These are phyloP conservation scores for Buceros bicornis DNA, from an alignment of 2,797 vertebrate species.

Conservation along the genomic window DNA sequence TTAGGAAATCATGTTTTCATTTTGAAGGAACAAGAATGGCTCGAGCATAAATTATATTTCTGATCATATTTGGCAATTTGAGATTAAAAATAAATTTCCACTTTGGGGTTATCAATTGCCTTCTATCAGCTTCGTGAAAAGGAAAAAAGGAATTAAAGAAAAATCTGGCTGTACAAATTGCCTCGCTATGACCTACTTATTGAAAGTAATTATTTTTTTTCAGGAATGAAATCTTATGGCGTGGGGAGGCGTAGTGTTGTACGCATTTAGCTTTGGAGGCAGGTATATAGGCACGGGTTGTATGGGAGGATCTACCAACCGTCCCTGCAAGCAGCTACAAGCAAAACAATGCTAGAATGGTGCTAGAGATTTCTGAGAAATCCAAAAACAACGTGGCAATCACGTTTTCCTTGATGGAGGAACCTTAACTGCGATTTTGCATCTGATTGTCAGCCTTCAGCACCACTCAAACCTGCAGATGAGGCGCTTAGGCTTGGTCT, in stretches of 20 bases:
- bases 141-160: slow-evolving; percentile 36
- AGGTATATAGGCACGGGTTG: not conserved
- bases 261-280: not conserved
- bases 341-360: not conserved
- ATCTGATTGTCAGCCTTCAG: not conserved
- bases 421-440: not conserved
- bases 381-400: not conserved
- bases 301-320: not conserved
- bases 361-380: not conserved
- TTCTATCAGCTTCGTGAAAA: slow-evolving; percentile 38
- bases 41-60: slow-evolving; percentile 36
- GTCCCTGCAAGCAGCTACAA: not conserved
- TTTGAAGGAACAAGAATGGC: not conserved
- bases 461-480: not conserved
- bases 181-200: slow-evolving; percentile 50
- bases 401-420: not conserved
- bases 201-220: not conserved
- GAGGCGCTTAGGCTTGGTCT: not conserved
- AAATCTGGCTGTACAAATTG: slow-evolving; percentile 12
- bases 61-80: slow-evolving; percentile 49
- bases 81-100: slow-evolving; percentile 49
- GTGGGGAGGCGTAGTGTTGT: not conserved
- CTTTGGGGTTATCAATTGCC: slow-evolving; percentile 28
- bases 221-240: not conserved
- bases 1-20: not conserved